Base-by-base conservation (phyloP, 2,888 invertebrate genomes). In the Leuctra nigra region DNA sequence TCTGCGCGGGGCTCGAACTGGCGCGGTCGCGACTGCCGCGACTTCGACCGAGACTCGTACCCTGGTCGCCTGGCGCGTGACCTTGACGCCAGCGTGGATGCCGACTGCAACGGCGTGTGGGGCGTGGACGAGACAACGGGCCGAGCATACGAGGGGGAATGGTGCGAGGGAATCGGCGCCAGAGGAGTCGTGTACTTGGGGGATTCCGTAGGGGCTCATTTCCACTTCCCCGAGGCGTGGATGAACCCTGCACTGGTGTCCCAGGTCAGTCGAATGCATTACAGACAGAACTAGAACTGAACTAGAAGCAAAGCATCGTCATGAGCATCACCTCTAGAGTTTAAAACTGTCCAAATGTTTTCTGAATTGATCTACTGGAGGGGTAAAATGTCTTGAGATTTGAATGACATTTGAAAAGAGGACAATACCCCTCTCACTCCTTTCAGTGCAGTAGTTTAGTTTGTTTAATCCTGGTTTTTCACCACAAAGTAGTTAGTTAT, bases 141-240 rank as follows among this genome's bases (percentile, higher is more conserved):
- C 3, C 35, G 56, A 11, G 61, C 68, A 1, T 67, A 64, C 64
- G 69, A 69, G 58, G 63, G 65, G 23, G 50, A 62, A 23, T 57
- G 69, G 11, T 69, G 69, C 54, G 53, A 59, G 4, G 60, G 61
- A 11, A 63, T 63, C 4, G 59, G 62, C 41, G 59, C 65, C 14
- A 57, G 64, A 59, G 69, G 69, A 3, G 33, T 69, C 11, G 60
- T 68, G 33, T 67, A 66, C 53, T 59, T 69, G 50, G 69, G 69
- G 1, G 77, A 77, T 65, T 77, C 77, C 1, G 70, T 75, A 16
- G 71, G 73, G 6, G 76, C 76, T 1, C 76, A 77, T 65, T 77
- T 77, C 60, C 75, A 76, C 61, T 68, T 75, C 52, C 76, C 77
- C 1, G 68, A 71, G 54, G 67, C 72, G 24, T 77, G 69, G 69